These are phyloP conservation scores for Procambarus clarkii DNA, from an alignment of 1,140 invertebrate genomes.

Conservation along the genomic window DNA sequence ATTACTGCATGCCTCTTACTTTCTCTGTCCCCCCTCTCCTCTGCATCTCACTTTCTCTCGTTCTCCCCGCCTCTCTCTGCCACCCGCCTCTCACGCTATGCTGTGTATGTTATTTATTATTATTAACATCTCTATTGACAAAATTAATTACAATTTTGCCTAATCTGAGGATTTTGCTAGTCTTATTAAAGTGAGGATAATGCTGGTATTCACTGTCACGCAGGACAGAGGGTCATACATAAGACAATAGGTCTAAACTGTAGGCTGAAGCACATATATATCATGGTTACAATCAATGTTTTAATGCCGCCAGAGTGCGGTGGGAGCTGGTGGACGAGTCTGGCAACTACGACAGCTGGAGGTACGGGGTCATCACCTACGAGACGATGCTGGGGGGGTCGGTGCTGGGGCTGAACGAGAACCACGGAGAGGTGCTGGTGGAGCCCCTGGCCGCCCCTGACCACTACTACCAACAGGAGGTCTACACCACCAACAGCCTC, in stretches of 20 bases:
- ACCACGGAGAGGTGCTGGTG: slow-evolving; percentile 57
- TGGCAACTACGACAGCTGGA: slow-evolving; percentile 53
- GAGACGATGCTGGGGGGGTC: slow-evolving; percentile 59
- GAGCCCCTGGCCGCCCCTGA: slow-evolving; percentile 40
- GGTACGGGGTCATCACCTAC: slow-evolving; percentile 54
- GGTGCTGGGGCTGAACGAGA: slow-evolving; percentile 64
- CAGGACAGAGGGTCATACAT: too few relatives aligned
- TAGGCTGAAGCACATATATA: too few relatives aligned
- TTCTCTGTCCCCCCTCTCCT: not conserved
- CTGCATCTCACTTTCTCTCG: not conserved
- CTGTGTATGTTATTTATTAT: too few relatives aligned
- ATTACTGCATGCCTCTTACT: not conserved
- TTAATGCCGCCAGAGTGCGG: not conserved
- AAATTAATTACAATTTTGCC: too few relatives aligned
- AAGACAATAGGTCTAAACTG: too few relatives aligned
- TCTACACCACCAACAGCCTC: slow-evolving; percentile 54
- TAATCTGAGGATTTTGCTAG: too few relatives aligned
- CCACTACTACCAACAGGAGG: slow-evolving; percentile 56
- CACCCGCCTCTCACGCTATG: too few relatives aligned
- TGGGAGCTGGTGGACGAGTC: slow-evolving; percentile 61
- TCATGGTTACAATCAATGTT: too few relatives aligned
- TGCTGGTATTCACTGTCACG: too few relatives aligned
- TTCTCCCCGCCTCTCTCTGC: too few relatives aligned
- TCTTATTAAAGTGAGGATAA: too few relatives aligned
- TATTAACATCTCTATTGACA: too few relatives aligned